phyloP scores from a whole-genome alignment of 2,113 vertebrate species.

The Trachemys scripta region DNA sequence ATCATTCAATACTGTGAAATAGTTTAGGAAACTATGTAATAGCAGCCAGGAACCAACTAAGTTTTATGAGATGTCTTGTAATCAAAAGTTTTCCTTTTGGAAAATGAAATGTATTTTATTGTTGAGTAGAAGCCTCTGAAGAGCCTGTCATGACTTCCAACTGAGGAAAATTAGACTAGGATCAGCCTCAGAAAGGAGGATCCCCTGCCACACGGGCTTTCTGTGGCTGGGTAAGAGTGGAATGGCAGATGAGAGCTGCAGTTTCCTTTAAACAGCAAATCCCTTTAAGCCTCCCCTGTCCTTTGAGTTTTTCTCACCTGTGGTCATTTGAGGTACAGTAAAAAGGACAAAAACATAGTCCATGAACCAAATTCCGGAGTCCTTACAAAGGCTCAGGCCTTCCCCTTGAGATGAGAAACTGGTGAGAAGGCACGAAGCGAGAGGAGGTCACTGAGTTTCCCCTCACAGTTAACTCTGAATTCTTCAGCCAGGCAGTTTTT shows the following conservation, averaged over 20 bases:
- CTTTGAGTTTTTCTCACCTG: constrained; percentile 11
- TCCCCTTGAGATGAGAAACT: background rate
- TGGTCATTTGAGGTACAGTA: constrained; percentile 35
- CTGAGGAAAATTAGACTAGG: background rate
- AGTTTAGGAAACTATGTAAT: constrained; percentile 51
- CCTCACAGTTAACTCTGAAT: background rate
- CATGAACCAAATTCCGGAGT: constrained; percentile 30
- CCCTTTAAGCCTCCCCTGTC: background rate
- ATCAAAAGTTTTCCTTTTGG: constrained; percentile 49
- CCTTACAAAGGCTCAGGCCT: background rate
- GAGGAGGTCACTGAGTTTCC: background rate
- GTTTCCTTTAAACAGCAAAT: background rate
- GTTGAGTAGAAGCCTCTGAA: background rate
- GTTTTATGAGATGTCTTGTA: constrained; percentile 43
- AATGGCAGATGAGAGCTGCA: background rate
- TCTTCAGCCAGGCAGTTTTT: background rate
- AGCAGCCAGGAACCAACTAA: constrained; percentile 48
- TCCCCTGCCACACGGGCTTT: background rate
- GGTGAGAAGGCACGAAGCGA: background rate
- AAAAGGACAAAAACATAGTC: constrained; percentile 38
- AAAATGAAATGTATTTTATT: constrained; percentile 31
- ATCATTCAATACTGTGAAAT: constrained; percentile 54
- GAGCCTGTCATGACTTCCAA: background rate
- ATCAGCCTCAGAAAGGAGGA: background rate
- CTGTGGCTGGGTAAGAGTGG: background rate